Evolutionary conservation across 1,140 invertebrate genomes (phyloP), one percentile per base, ranked within the genome.

Genomic region (Achatina immaculata): DNA sequence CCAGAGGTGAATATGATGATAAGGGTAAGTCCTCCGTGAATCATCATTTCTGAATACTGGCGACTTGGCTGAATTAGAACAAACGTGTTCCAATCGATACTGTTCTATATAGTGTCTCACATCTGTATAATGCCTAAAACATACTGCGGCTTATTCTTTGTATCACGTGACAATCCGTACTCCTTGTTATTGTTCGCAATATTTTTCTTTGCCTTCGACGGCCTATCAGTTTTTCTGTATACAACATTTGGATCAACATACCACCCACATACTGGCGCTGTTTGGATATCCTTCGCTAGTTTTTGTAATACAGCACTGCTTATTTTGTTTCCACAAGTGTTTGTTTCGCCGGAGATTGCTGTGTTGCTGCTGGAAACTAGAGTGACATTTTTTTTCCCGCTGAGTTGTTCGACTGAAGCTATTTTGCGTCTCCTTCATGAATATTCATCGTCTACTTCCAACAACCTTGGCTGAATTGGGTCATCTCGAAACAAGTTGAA

Each of bases 71-170:
- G 72, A 76, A 45, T 77, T 78, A 51, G 69, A 81, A 76, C 85
- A 86, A 11, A 84, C 69, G 82, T 88, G 85, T 48, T 89, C 83
- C 43, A 80, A 79, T 75, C 88, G 75, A 80, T 89, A 89, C 62
- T 89, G 88, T 82, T 89, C 87, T 38, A 89, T 89, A 81, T 89
- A 89, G 28, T 80, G 82, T 45, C 76, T 82, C 19, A 69, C 62
- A 55, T 87, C 86, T 31, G 77, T 40, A 83, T 89, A 89, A 82
- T 89, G 88, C 76, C 83, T 84, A 78, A 89, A n/a, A n/a, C n/a
- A n/a, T n/a, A n/a, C 0, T 36, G 42, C 1, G 43, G 43, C 28
- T 34, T n/a, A 14, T 38, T 36, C 24, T 45, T 76, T 34, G 45
- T 7, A 21, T 40, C 51, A 36, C 51, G 28, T n/a, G 74, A 38